These are phyloP conservation scores for Cantharis nigra DNA, from an alignment of 2,888 invertebrate species.

Conservation along the genomic window DNA sequence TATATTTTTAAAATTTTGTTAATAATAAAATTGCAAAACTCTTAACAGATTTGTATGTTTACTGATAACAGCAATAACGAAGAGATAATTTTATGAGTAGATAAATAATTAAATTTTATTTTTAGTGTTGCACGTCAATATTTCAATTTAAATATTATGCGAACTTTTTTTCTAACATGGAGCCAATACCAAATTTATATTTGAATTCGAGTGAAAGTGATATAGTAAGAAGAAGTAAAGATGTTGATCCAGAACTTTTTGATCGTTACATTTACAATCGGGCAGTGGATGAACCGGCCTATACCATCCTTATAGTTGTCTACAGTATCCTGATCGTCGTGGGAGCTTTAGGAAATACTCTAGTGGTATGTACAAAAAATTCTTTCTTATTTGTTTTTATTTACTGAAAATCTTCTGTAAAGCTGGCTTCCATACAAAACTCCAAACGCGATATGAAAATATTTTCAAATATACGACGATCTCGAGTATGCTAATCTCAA, in stretches of 20 bases:
- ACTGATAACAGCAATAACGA: background rate
- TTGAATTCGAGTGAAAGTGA: constrained; percentile 30
- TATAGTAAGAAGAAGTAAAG: constrained; percentile 43
- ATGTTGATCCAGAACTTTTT: constrained; percentile 56
- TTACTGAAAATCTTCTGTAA: background rate
- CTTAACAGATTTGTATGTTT: background rate
- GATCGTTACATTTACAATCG: constrained; percentile 70
- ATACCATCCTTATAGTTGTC: constrained; percentile 68
- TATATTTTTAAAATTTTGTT: background rate
- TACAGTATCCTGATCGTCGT: constrained; percentile 78
- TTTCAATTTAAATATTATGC: background rate
- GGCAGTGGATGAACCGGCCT: constrained; percentile 72
- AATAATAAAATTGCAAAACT: background rate
- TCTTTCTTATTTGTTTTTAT: background rate
- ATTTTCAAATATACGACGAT: background rate
- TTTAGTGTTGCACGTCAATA: background rate
- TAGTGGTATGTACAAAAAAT: constrained; percentile 68
- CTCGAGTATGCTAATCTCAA: background rate
- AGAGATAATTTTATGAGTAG: background rate
- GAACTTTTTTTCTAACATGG: constrained; percentile 8
- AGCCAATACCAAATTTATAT: constrained; percentile 17
- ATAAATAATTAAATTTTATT: background rate
- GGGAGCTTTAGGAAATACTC: constrained; percentile 82
- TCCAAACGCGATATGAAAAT: background rate
- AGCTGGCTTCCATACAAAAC: background rate